Evolutionary conservation across 1,140 invertebrate genomes (phyloP).

Genomic region (Physella acuta): DNA sequence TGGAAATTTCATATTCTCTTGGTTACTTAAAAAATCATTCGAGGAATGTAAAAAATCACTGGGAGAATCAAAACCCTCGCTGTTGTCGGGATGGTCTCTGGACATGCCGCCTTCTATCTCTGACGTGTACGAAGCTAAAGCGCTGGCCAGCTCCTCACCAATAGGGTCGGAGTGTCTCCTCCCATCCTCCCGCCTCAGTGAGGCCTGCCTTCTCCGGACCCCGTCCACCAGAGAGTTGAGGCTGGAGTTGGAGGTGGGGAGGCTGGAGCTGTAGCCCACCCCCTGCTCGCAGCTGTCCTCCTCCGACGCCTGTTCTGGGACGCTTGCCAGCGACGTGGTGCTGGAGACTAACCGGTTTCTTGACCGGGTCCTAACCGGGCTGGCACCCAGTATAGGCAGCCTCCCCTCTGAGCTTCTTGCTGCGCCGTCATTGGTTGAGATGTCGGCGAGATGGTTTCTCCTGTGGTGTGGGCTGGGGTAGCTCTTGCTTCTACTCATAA

Average conservation of each 20-base stretch:
- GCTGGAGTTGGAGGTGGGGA: conserved; percentile 24
- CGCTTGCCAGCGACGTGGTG: conserved; percentile 49
- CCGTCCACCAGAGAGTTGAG: conserved; percentile 25
- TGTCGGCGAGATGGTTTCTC: neutral
- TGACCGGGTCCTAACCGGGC: conserved; percentile 21
- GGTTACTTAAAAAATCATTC: too few relatives aligned
- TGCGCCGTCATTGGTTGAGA: neutral
- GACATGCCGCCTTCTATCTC: conserved; percentile 24
- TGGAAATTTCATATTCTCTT: too few relatives aligned
- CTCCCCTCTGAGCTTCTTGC: conserved; percentile 8
- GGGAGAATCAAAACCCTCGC: too few relatives aligned
- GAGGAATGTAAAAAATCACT: too few relatives aligned
- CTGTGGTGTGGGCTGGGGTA: neutral
- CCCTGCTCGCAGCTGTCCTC: conserved; percentile 27
- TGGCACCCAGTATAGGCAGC: neutral
- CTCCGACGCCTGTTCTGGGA: conserved; percentile 48
- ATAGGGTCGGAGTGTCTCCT: conserved; percentile 41
- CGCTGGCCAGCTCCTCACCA: conserved; percentile 36
- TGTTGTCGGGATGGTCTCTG: neutral
- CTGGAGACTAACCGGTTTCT: conserved; percentile 37
- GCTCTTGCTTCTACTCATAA: conserved; percentile 16
- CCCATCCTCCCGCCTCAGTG: conserved; percentile 26
- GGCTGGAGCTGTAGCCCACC: neutral
- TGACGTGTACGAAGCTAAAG: conserved; percentile 24
- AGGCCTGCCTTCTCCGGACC: conserved; percentile 31